Evolutionary conservation across 2,888 invertebrate species (phyloP).

Genomic region (Dryocosmus kuriphilus): DNA sequence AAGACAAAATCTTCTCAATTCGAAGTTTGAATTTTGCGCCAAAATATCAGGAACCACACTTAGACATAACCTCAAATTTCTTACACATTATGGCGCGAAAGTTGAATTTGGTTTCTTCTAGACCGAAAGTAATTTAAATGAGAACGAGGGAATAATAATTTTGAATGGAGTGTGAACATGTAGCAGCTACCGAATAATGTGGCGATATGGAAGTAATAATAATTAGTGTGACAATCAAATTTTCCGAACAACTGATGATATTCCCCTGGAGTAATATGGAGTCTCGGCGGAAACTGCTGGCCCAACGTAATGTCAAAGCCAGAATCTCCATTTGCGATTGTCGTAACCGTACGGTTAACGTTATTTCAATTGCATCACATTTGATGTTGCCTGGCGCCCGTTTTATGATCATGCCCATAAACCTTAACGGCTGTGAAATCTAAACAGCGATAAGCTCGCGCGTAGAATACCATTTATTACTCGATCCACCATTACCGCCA

Average conservation of each 20-base stretch:
- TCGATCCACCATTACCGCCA: slow-evolving; percentile 52
- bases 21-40: neutral
- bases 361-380: slow-evolving; percentile 64
- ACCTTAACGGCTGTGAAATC: slow-evolving; percentile 67
- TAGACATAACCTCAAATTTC: neutral
- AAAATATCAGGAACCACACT: neutral
- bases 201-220: neutral
- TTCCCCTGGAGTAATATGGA: neutral
- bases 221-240: neutral
- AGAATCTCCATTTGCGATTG: slow-evolving; percentile 46
- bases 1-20: neutral
- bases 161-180: neutral
- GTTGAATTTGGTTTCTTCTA: neutral
- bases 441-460: slow-evolving; percentile 65
- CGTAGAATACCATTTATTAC: slow-evolving; percentile 56
- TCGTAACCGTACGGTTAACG: slow-evolving; percentile 53
- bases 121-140: too few species aligned
- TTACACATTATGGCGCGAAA: neutral
- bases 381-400: slow-evolving; percentile 61
- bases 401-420: slow-evolving; percentile 63
- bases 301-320: neutral
- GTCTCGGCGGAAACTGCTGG: neutral
- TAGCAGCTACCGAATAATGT: neutral
- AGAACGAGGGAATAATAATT: neutral
- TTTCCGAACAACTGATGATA: neutral